Evolutionary conservation across 2,797 vertebrate genomes (phyloP).

Genomic region (Geotrypetes seraphini): DNA sequence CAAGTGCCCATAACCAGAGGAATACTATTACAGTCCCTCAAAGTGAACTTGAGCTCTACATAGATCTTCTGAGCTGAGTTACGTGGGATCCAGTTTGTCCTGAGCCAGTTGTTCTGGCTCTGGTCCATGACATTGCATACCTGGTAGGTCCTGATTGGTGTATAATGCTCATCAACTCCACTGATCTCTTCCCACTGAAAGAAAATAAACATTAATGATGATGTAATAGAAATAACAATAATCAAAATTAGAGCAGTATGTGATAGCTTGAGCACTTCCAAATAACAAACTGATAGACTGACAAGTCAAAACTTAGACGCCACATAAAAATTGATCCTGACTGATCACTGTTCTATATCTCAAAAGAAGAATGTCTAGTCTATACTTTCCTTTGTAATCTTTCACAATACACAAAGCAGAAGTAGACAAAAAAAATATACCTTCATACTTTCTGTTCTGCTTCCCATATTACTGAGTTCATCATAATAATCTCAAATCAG

Average conservation of each 20-base stretch:
- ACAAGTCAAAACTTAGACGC: background rate
- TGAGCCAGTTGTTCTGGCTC: constrained; percentile 96
- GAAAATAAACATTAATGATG: constrained; percentile 7
- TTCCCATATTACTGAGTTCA: too few relatives aligned
- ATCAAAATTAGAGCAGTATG: background rate
- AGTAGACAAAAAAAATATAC: too few relatives aligned
- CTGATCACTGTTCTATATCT: background rate
- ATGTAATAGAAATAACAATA: background rate
- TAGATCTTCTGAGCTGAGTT: constrained; percentile 93
- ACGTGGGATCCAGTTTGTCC: constrained; percentile 93
- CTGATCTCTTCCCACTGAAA: constrained; percentile 96
- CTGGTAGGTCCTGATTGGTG: constrained; percentile 94
- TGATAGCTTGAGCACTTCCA: background rate
- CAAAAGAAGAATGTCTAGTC: too few relatives aligned
- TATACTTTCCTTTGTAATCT: too few relatives aligned
- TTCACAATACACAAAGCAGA: too few relatives aligned
- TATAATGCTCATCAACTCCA: constrained; percentile 93
- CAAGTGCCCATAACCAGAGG: constrained; percentile 89
- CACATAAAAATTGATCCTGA: background rate
- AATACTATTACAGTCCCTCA: constrained; percentile 95
- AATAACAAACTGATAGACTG: too few relatives aligned
- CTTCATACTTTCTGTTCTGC: too few relatives aligned
- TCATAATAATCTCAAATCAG: too few relatives aligned
- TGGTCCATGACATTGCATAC: constrained; percentile 98
- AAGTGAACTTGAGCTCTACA: constrained; percentile 93